Conservation (phyloP, 2,113 vertebrate species). For the Osmerus eperlanus region DNA sequence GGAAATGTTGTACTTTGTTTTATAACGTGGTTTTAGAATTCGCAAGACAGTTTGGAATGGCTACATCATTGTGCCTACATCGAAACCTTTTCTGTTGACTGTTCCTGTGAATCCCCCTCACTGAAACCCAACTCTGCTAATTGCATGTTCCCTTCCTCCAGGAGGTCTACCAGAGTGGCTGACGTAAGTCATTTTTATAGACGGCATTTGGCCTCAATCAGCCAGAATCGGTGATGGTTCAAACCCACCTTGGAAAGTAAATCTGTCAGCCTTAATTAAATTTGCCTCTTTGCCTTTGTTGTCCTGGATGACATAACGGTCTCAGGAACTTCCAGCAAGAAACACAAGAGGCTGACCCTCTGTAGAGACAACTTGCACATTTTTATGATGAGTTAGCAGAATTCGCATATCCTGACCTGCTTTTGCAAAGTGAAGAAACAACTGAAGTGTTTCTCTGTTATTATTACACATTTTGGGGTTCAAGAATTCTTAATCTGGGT, state of each 20-base stretch:
- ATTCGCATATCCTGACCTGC: constrained; percentile 19
- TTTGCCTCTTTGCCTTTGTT: constrained; percentile 14
- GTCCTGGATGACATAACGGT: constrained; percentile 56
- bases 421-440: constrained; percentile 31
- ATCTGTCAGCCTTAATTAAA: constrained; percentile 15
- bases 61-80: no score
- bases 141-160: not conserved
- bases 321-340: constrained; percentile 47
- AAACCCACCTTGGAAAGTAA: not conserved
- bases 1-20: no score
- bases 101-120: not conserved
- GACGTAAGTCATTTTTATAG: constrained; percentile 1
- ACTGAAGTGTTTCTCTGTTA: not conserved
- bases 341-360: constrained; percentile 49
- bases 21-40: no score
- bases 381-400: constrained; percentile 52
- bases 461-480: constrained; percentile 11
- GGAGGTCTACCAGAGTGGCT: not conserved
- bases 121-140: constrained; percentile 1
- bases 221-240: not conserved
- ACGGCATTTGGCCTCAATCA: constrained; percentile 2
- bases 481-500: constrained; percentile 1
- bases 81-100: no score
- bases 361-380: constrained; percentile 32
- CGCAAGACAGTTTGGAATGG: no score